Conservation (phyloP, 2,888 invertebrate species). For the Synanthedon vespiformis region DNA sequence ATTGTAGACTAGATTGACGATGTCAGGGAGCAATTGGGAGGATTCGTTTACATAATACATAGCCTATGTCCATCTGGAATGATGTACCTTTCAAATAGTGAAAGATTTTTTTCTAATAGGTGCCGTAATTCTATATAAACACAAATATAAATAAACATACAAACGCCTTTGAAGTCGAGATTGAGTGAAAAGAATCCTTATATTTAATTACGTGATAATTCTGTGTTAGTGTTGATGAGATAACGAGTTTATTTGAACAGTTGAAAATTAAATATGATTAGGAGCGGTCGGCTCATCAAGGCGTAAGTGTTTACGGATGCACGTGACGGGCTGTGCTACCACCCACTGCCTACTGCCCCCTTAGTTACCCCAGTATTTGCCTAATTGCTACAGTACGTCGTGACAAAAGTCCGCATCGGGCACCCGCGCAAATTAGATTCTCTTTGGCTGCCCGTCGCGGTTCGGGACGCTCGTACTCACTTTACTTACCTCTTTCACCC, state of each 20-base stretch:
- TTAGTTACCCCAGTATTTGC: slow-evolving; percentile 39
- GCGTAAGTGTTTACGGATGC: slow-evolving; percentile 51
- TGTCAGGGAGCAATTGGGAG: no score
- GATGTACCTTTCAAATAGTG: no score
- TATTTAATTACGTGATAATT: no score
- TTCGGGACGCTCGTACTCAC: slow-evolving; percentile 18
- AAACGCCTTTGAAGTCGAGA: no score
- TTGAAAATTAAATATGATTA: slow-evolving; percentile 42
- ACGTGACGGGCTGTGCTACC: slow-evolving; percentile 26
- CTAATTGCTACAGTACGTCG: slow-evolving; percentile 56
- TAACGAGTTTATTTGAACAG: slow-evolving; percentile 21
- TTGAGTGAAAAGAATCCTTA: no score
- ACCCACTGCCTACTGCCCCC: slow-evolving; percentile 9
- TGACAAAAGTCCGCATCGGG: slow-evolving; percentile 53
- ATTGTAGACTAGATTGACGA: no score
- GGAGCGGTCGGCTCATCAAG: slow-evolving; percentile 37
- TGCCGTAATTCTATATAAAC: no score
- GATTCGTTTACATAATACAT: no score
- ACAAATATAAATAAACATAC: no score
- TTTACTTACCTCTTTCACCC: slow-evolving; percentile 59
- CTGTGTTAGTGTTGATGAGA: slow-evolving; percentile 2
- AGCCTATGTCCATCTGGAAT: no score
- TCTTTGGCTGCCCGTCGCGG: slow-evolving; percentile 16
- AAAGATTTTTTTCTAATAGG: no score
- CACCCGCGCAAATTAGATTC: slow-evolving; percentile 57